Evolutionary conservation across 2,113 vertebrate genomes (phyloP), one percentile per base, ranked within the genome.

Genomic region (Nyctibius bracteatus): DNA sequence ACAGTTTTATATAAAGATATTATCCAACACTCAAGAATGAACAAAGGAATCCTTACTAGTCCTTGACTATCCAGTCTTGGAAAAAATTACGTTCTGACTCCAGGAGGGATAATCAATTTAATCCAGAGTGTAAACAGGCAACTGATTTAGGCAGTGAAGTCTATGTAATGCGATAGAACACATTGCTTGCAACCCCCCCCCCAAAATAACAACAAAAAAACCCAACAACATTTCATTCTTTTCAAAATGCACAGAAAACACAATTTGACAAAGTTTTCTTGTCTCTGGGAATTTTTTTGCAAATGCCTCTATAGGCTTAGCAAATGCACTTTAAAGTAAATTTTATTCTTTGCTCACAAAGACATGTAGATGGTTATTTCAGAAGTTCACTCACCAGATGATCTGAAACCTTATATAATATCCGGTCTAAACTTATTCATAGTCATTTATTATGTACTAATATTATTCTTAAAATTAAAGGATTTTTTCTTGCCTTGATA

Each of bases 381-480:
- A 74, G 31, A 78, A 83, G 9, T 79, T 85, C 66, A 37, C 8
- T 81, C 7, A 1, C 9, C 43, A 93, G 52, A 46, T 81, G 1
- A 82, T 67, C 23, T 63, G 25, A 79, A 81, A 70, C 20, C 18
- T 66, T 78, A n/a, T 66, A 23, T 77, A 83, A 94, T 24, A 83
- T 7, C 19, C 27, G 62, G 23, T 14, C 55, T 81, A 71, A 89
- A 78, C 2, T 55, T 88, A 52, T 44, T 59, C 65, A 44, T n/a
- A 81, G 23, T 5, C 20, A 43, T 88, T 89, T 89, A 71, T 81
- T 33, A 46, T 30, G 31, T 74, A 43, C 14, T 87, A 86, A 71
- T 59, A 84, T 74, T 96, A 44, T 66, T 79, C 30, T 59, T 79
- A 75, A 91, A 90, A 63, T 51, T 55, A 75, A 67, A 91, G 20